Evolutionary conservation across 1,140 invertebrate species (phyloP), one percentile per base, ranked within the genome.

Genomic region (Leptinotarsa defecta): DNA sequence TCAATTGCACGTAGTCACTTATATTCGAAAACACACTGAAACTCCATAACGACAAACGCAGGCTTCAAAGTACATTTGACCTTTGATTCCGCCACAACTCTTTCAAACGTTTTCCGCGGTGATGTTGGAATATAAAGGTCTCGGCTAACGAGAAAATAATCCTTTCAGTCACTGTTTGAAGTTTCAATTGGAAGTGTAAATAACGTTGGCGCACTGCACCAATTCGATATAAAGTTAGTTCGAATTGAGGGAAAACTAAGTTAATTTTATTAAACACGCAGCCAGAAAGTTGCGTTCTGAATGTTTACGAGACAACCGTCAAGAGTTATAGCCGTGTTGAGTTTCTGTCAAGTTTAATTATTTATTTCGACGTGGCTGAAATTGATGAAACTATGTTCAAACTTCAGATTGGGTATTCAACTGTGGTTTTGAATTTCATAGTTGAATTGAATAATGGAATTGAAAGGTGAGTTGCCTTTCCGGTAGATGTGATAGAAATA

Each of bases 121-220:
- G 52, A 57, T 57, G 52, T 57, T 57, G 15, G 6, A 15, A 57
- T 57, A 57, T 57, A 57, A 57, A 57, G 6, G 52, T n/a, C 4
- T 57, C 13, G n/a, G 13, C 52, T 57, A 57, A 57, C 52, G 52
- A 17, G 52, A 15, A 57, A 57, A 57, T 57, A 17, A 57, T 57
- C n/a, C 15, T 57, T 57, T 57, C 52, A 57, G n/a, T 19, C 8
- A 43, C 52, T 57, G 52, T 57, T 57, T 57, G 52, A 57, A 57
- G n/a, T 57, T 57, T 19, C 52, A 57, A 57, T 57, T 57, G 52
- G 52, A 57, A 57, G 52, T 57, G 52, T 57, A 57, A 57, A 57
- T 57, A 57, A 57, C 4, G 52, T 57, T 57, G 52, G 52, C 52
- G 52, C 52, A 57, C n/a, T 57, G 52, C 52, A 57, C 52, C 52